Percentiles rank a stretch among this genome's conserved stretches.
phyloP scores from a whole-genome alignment of 2,113 vertebrate genomes.

The Poecile atricapillus region DNA sequence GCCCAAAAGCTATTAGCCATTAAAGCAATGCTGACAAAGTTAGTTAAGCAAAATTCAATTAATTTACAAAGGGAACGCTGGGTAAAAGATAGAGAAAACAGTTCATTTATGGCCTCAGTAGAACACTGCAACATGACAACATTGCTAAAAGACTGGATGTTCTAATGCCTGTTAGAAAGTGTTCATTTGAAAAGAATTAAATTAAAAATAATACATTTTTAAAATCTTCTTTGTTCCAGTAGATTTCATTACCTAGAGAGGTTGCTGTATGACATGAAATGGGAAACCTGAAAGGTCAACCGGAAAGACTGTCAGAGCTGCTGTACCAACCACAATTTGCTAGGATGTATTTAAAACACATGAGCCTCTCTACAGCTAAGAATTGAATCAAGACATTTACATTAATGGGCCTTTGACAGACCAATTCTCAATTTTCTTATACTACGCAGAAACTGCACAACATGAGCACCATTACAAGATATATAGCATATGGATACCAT shows the following conservation, averaged over 20 bases:
- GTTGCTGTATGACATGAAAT: not conserved
- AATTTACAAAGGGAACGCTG: not conserved
- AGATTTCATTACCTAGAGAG: not conserved
- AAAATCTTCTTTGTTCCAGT: not conserved
- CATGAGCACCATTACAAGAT: conserved; percentile 18
- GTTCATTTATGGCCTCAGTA: not conserved
- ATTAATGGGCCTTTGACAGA: conserved; percentile 28
- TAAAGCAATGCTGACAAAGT: not conserved
- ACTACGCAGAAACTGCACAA: not conserved
- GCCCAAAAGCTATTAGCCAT: not conserved
- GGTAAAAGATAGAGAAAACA: not conserved
- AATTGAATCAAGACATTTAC: conserved; percentile 23
- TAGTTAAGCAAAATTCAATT: not conserved
- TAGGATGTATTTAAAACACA: not conserved
- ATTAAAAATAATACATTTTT: not conserved
- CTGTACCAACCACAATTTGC: not conserved
- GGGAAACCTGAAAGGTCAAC: conserved; percentile 14
- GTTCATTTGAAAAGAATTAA: not conserved
- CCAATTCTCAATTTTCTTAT: not conserved
- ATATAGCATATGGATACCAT: conserved; percentile 36
- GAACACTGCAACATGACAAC: not conserved
- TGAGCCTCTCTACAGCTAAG: not conserved
- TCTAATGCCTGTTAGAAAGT: not conserved
- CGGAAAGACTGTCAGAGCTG: not conserved
- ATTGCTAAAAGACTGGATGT: not conserved